These are phyloP conservation scores for Papilio polytes DNA, from an alignment of 1,140 invertebrate genomes.

Conservation along the genomic window DNA sequence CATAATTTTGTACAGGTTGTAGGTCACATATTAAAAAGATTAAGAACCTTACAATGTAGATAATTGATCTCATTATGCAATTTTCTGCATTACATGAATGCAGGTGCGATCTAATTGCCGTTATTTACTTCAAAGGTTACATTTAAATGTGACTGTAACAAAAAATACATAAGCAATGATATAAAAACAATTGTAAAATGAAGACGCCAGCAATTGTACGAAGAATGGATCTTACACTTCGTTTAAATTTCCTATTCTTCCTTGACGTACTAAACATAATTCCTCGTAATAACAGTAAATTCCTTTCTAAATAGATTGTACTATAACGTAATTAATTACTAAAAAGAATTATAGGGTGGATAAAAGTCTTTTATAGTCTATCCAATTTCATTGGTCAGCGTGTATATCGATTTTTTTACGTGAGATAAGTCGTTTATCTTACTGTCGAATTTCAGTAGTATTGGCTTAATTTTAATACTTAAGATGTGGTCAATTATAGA, in stretches of 20 bases:
- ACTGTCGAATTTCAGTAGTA: not conserved
- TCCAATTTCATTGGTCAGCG: not conserved
- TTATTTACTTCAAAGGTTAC: slow-evolving; percentile 63
- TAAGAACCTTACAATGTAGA: slow-evolving; percentile 48
- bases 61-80: slow-evolving; percentile 64
- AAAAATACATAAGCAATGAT: not conserved
- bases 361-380: too few species aligned
- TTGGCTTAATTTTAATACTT: not conserved
- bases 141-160: slow-evolving; percentile 26
- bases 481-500: not conserved
- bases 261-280: not conserved
- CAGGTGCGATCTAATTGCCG: slow-evolving; percentile 56
- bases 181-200: not conserved
- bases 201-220: not conserved
- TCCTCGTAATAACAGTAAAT: not conserved
- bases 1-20: not conserved
- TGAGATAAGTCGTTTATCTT: too few species aligned
- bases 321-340: too few species aligned
- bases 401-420: too few species aligned
- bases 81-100: slow-evolving; percentile 60
- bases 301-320: too few species aligned
- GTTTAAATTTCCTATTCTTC: not conserved
- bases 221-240: not conserved
- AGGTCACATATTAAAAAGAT: slow-evolving; percentile 1
- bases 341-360: too few species aligned